These are phyloP conservation scores for Steinernema feltiae DNA, from an alignment of 1,140 invertebrate genomes.

Conservation along the genomic window DNA sequence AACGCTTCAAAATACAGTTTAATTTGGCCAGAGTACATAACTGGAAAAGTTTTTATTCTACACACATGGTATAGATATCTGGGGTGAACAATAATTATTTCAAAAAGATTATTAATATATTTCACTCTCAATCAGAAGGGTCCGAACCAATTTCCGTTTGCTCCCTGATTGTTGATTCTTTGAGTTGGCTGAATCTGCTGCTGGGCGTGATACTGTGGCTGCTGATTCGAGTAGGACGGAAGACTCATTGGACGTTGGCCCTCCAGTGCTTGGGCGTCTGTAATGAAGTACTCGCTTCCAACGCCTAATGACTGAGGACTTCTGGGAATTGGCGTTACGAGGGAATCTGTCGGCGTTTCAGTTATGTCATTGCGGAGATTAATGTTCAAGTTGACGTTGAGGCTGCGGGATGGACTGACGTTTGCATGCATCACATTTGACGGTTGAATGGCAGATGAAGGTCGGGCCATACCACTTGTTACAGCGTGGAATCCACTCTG, in stretches of 20 bases:
- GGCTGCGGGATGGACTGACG: background rate
- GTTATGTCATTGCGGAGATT: background rate
- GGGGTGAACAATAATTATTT: background rate
- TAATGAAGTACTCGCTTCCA: constrained; percentile 13
- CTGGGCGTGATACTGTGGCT: background rate
- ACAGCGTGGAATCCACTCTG: too few species aligned
- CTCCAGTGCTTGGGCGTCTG: background rate
- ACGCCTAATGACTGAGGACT: constrained; percentile 16
- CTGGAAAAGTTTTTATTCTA: too few species aligned
- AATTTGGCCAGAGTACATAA: too few species aligned
- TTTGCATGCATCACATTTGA: background rate
- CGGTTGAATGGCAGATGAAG: constrained; percentile 1
- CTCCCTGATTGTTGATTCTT: background rate
- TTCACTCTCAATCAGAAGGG: background rate
- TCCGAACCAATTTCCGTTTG: constrained; percentile 11
- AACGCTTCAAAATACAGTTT: too few species aligned
- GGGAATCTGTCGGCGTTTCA: background rate
- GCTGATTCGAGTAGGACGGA: constrained; percentile 12
- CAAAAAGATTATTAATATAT: background rate
- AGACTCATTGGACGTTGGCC: constrained; percentile 21
- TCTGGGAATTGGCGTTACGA: constrained; percentile 19
- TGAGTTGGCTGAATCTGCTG: constrained; percentile 1
- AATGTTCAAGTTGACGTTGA: constrained; percentile 2
- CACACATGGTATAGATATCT: too few species aligned
- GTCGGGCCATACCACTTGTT: background rate